A percentile compares a stretch with the other conserved stretches of the same genome.
These are phyloP conservation scores for Drosophila pruinosa DNA, from an alignment of 1,140 invertebrate genomes.

Conservation along the genomic window DNA sequence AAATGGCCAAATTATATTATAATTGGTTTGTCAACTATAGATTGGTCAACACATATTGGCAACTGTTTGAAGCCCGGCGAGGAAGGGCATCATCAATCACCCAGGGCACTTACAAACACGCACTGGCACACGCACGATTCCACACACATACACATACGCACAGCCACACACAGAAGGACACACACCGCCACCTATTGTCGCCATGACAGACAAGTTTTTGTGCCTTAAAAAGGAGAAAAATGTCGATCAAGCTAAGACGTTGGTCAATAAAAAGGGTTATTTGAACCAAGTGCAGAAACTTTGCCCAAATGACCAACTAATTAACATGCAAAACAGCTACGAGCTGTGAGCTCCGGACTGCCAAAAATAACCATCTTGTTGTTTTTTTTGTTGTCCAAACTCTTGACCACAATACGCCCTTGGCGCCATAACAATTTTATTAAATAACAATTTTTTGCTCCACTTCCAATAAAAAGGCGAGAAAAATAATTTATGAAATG, in stretches of 20 bases:
- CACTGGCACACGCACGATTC: not conserved
- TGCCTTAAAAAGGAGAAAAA: slow-evolving; percentile 15
- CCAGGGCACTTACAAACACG: not conserved
- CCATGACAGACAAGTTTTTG: slow-evolving; percentile 30
- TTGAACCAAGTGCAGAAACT: slow-evolving; percentile 7
- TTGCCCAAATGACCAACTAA: slow-evolving; percentile 44
- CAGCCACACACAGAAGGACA: not conserved
- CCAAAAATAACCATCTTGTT: not conserved
- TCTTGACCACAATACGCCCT: slow-evolving; percentile 15
- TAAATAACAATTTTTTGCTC: slow-evolving; percentile 38
- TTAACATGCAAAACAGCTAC: slow-evolving; percentile 60
- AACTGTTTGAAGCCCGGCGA: not conserved
- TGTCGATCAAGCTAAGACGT: slow-evolving; percentile 64
- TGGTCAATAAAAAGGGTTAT: slow-evolving; percentile 56
- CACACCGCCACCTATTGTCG: slow-evolving; percentile 5
- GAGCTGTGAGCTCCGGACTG: not conserved
- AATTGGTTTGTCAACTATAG: slow-evolving; percentile 31
- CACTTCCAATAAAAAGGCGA: not conserved
- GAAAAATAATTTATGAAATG: slow-evolving; percentile 20
- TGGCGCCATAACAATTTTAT: slow-evolving; percentile 40
- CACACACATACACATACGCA: not conserved
- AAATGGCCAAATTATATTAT: slow-evolving; percentile 31
- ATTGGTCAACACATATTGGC: slow-evolving; percentile 3
- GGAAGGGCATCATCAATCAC: slow-evolving; percentile 36
- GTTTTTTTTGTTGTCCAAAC: not conserved